phyloP scores from a whole-genome alignment of 2,888 invertebrate genomes.

The Trissolcus japonicus region DNA sequence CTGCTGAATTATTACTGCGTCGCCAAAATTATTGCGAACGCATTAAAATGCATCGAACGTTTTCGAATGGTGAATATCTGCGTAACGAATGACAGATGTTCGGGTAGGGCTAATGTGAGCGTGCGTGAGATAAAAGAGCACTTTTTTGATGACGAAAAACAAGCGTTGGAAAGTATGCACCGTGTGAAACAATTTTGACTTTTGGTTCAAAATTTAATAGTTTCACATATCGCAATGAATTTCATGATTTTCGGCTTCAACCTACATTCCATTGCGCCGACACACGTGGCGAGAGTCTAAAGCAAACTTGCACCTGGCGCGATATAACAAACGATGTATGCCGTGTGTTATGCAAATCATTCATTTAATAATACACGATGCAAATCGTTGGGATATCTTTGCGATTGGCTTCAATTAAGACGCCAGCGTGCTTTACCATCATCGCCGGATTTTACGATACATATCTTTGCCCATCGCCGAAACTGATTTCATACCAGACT shows the following conservation, averaged over 20 bases:
- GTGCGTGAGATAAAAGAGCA: conserved; percentile 8
- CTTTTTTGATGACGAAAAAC: not conserved
- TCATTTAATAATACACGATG: conserved; percentile 43
- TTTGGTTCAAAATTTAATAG: conserved; percentile 13
- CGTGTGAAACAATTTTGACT: conserved; percentile 9
- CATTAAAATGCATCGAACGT: conserved; percentile 18
- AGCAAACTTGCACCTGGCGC: conserved; percentile 52
- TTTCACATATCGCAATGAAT: conserved; percentile 12
- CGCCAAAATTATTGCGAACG: not conserved
- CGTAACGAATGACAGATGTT: conserved; percentile 25
- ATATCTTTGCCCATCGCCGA: not conserved
- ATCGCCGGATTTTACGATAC: not conserved
- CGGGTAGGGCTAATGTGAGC: not conserved
- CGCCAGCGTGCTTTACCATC: conserved; percentile 2
- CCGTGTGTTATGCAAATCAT: conserved; percentile 33
- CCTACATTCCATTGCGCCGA: conserved; percentile 46
- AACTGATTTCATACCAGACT: not conserved
- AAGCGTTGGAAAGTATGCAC: not conserved
- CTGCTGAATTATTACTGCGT: not conserved
- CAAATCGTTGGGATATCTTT: conserved; percentile 26
- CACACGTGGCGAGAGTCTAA: conserved; percentile 45
- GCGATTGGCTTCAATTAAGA: conserved; percentile 33
- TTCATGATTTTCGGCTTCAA: conserved; percentile 38
- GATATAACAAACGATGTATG: conserved; percentile 35
- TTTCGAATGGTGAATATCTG: conserved; percentile 14